phyloP scores from a whole-genome alignment of 1,140 invertebrate species.

The Monochamus saltuarius region DNA sequence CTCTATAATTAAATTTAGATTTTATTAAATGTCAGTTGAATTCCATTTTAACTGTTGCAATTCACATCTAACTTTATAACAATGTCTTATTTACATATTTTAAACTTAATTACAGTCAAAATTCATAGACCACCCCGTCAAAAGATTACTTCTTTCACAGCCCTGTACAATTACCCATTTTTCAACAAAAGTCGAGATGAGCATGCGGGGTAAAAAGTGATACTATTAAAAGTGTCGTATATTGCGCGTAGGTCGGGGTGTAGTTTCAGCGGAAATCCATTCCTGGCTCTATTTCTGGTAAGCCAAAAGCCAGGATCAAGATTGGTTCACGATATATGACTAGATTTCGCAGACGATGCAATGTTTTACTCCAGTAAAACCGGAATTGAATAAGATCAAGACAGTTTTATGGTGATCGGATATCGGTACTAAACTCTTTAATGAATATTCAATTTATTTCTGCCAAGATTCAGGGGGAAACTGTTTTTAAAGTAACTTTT shows the following conservation, averaged over 20 bases:
- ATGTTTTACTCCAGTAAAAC: constrained; percentile 41
- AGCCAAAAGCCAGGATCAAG: constrained; percentile 49
- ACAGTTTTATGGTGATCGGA: constrained; percentile 47
- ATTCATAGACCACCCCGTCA: too few species aligned
- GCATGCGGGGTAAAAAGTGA: constrained; percentile 10
- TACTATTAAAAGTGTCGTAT: constrained; percentile 24
- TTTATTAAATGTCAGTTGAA: too few species aligned
- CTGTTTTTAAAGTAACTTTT: too few species aligned
- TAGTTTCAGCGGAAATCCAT: constrained; percentile 30
- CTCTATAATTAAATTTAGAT: too few species aligned
- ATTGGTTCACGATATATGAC: constrained; percentile 45
- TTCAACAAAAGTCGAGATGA: not conserved
- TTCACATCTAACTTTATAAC: too few species aligned
- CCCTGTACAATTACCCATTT: constrained; percentile 1
- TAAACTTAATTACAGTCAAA: too few species aligned
- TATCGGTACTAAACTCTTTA: constrained; percentile 27
- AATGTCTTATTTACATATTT: too few species aligned
- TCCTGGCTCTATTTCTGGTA: constrained; percentile 48
- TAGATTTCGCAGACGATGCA: constrained; percentile 48
- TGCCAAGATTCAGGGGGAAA: not conserved
- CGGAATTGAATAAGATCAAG: constrained; percentile 42
- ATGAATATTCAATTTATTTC: constrained; percentile 24
- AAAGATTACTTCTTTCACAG: too few species aligned
- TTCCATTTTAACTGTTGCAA: too few species aligned
- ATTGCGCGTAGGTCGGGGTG: constrained; percentile 21